Percentiles rank a stretch among this genome's conserved stretches.
These are phyloP conservation scores for Periophthalmus modestus DNA, from an alignment of 2,113 vertebrate genomes.

Conservation along the genomic window DNA sequence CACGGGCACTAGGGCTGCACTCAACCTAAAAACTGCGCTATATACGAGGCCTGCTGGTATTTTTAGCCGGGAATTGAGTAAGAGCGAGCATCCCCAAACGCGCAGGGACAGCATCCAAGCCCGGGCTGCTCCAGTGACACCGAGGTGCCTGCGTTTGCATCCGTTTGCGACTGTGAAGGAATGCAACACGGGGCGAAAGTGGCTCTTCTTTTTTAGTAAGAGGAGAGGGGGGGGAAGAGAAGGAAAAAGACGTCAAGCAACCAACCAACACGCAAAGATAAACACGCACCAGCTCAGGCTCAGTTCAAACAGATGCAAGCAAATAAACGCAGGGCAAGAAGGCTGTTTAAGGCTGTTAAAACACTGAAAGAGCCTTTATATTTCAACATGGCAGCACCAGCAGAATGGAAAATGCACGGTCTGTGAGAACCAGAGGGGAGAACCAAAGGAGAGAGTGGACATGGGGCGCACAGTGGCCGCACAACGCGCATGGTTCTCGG, in stretches of 20 bases:
- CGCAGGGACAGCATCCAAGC: constrained; percentile 10
- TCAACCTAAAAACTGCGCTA: constrained; percentile 2
- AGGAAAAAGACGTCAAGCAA: constrained; percentile 7
- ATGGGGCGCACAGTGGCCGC: constrained; percentile 4
- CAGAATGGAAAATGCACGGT: neutral
- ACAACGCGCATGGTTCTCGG: constrained; percentile 39
- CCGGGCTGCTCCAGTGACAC: constrained; percentile 30
- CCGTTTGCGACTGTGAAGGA: constrained; percentile 57
- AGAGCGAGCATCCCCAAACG: constrained; percentile 20
- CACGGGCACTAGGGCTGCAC: neutral
- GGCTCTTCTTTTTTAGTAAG: constrained; percentile 4
- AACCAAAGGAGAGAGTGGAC: neutral
- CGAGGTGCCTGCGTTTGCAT: constrained; percentile 35
- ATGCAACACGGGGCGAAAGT: constrained; percentile 48
- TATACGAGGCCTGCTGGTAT: constrained; percentile 22
- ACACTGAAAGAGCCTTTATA: constrained; percentile 8
- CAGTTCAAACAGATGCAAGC: constrained; percentile 17
- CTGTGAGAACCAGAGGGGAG: constrained; percentile 5
- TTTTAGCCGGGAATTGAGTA: constrained; percentile 26
- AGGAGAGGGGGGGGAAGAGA: neutral
- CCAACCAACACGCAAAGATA: neutral
- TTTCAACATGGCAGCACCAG: constrained; percentile 41
- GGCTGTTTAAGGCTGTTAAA: constrained; percentile 20
- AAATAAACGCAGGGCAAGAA: constrained; percentile 18
- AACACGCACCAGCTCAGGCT: constrained; percentile 10